phyloP scores from a whole-genome alignment of 2,888 invertebrate genomes.

The Nymphalis urticae region DNA sequence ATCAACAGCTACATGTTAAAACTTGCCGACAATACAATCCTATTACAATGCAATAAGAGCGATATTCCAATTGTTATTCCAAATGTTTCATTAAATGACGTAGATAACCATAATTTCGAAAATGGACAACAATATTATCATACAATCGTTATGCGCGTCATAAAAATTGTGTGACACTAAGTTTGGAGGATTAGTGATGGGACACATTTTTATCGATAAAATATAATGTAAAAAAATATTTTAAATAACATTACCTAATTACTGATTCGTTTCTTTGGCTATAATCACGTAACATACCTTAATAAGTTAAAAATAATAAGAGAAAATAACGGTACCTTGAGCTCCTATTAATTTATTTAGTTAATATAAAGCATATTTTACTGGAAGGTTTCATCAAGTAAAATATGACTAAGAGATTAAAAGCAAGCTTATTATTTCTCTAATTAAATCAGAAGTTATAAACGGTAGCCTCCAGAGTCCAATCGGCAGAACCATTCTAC shows the following conservation, averaged over 20 bases:
- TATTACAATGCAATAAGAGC: constrained; percentile 31
- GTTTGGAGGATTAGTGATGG: constrained; percentile 39
- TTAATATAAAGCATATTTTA: too few species aligned
- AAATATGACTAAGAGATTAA: too few species aligned
- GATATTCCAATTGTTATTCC: constrained; percentile 29
- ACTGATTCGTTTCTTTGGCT: neutral
- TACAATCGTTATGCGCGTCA: constrained; percentile 71
- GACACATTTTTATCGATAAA: constrained; percentile 27
- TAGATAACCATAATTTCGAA: constrained; percentile 65
- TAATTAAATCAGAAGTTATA: too few species aligned
- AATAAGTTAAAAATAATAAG: too few species aligned
- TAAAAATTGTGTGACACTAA: constrained; percentile 46
- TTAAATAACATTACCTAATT: neutral
- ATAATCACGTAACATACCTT: too few species aligned
- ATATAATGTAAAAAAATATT: neutral
- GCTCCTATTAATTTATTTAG: too few species aligned
- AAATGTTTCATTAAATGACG: constrained; percentile 54
- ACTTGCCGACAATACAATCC: neutral
- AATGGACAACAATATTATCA: constrained; percentile 72
- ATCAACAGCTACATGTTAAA: constrained; percentile 35
- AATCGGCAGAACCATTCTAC: neutral
- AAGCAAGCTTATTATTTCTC: too few species aligned
- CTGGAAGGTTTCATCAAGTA: too few species aligned
- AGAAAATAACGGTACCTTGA: too few species aligned
- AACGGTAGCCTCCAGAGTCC: neutral